Conservation (phyloP, 2,113 vertebrate genomes). For the Cygnus atratus region DNA sequence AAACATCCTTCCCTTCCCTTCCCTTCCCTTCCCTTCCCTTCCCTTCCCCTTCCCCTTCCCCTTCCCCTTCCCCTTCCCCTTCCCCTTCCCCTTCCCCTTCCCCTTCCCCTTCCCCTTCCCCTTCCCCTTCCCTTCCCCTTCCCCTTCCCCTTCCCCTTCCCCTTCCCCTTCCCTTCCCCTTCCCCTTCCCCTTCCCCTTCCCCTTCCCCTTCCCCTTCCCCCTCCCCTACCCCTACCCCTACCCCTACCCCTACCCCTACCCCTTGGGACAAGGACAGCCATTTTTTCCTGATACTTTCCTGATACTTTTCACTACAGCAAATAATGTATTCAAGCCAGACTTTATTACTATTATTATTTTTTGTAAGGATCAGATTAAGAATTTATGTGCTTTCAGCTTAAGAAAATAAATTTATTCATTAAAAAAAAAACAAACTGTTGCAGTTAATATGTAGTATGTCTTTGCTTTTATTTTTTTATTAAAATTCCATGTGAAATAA, state of each 20-base stretch:
- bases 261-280: background rate
- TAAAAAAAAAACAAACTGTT: background rate
- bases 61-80: too few relatives aligned
- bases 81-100: too few relatives aligned
- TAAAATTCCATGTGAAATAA: background rate
- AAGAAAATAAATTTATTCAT: background rate
- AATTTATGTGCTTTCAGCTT: background rate
- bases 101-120: too few relatives aligned
- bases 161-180: too few relatives aligned
- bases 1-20: background rate
- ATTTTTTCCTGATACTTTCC: background rate
- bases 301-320: background rate
- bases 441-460: background rate
- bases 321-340: background rate
- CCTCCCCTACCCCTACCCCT: background rate
- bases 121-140: background rate
- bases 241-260: too few relatives aligned
- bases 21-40: too few relatives aligned
- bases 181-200: too few relatives aligned
- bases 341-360: background rate
- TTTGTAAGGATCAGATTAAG: background rate
- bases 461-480: background rate
- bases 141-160: background rate
- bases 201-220: too few relatives aligned
- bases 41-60: too few relatives aligned